Conservation (phyloP, 2,113 vertebrate genomes). For the Podiceps cristatus region DNA sequence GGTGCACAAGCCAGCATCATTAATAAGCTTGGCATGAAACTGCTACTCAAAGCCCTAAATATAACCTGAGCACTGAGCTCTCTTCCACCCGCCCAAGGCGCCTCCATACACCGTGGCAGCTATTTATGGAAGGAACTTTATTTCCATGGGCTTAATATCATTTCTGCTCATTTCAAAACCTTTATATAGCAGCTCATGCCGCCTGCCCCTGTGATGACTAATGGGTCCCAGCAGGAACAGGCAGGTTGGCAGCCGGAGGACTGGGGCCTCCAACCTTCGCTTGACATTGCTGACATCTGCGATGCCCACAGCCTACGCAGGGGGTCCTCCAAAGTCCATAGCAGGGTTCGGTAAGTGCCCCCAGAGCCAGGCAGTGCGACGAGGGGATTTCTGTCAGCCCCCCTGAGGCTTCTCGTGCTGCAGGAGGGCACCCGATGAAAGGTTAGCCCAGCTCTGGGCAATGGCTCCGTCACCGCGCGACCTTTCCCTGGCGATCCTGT, state of each 20-base stretch:
- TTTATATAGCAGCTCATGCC: conserved; percentile 30
- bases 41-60: conserved; percentile 68
- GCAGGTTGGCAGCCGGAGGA: neutral
- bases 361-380: neutral
- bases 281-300: neutral
- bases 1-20: conserved; percentile 42
- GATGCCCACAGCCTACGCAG: neutral
- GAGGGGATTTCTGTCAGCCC: neutral
- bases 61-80: conserved; percentile 58
- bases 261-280: neutral
- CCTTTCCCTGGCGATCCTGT: no score
- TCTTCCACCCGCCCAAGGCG: conserved; percentile 7
- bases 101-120: conserved; percentile 30
- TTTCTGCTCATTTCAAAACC: conserved; percentile 59
- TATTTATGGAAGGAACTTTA: conserved; percentile 71
- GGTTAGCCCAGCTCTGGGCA: neutral
- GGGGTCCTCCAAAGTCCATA: neutral
- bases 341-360: fast-evolving
- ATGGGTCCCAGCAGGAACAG: conserved; percentile 32
- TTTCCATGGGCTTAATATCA: conserved; percentile 55
- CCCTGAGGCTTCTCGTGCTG: neutral
- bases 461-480: neutral
- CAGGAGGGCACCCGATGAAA: neutral
- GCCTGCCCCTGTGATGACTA: conserved; percentile 34
- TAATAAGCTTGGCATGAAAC: conserved; percentile 53